Evolutionary conservation across 2,888 invertebrate genomes (phyloP).

Genomic region (Pollenia labialis): DNA sequence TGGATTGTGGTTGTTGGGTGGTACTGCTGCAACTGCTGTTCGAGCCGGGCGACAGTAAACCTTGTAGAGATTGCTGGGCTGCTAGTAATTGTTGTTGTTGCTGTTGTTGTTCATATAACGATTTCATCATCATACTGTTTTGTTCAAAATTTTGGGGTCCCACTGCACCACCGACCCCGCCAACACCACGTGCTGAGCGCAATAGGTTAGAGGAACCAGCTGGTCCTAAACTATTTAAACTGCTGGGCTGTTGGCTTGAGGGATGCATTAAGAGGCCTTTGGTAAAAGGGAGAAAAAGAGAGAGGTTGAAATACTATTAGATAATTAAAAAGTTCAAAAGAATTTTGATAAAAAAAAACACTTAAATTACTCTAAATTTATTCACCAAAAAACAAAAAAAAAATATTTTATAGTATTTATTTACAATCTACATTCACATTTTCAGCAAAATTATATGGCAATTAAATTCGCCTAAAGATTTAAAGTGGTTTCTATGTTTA

Average conservation of each 20-base stretch:
- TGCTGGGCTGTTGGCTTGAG: constrained; percentile 77
- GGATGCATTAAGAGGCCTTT: constrained; percentile 81
- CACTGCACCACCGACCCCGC: constrained; percentile 46
- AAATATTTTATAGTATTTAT: no score
- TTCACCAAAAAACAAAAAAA: no score
- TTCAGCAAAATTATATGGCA: no score
- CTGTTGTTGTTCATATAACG: constrained; percentile 74
- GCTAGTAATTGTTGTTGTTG: constrained; percentile 77
- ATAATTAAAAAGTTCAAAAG: constrained; percentile 45
- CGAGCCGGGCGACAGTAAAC: constrained; percentile 76
- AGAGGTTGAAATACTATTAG: constrained; percentile 50
- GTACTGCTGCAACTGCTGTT: constrained; percentile 64
- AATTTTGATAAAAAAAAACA: not conserved
- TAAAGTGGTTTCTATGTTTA: no score
- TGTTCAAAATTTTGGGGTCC: constrained; percentile 71
- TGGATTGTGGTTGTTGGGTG: constrained; percentile 66
- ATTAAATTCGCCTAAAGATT: no score
- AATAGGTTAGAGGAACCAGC: constrained; percentile 60
- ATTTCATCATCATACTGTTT: constrained; percentile 73
- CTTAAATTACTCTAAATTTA: no score
- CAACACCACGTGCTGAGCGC: constrained; percentile 68
- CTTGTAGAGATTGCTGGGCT: constrained; percentile 78
- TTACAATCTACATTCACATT: no score
- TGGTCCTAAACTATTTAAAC: constrained; percentile 77
- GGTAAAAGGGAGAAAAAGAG: constrained; percentile 48